Percentiles rank a stretch among this genome's conserved stretches.
These are phyloP conservation scores for Probosciger aterrimus DNA, from an alignment of 2,113 vertebrate genomes.

Conservation along the genomic window DNA sequence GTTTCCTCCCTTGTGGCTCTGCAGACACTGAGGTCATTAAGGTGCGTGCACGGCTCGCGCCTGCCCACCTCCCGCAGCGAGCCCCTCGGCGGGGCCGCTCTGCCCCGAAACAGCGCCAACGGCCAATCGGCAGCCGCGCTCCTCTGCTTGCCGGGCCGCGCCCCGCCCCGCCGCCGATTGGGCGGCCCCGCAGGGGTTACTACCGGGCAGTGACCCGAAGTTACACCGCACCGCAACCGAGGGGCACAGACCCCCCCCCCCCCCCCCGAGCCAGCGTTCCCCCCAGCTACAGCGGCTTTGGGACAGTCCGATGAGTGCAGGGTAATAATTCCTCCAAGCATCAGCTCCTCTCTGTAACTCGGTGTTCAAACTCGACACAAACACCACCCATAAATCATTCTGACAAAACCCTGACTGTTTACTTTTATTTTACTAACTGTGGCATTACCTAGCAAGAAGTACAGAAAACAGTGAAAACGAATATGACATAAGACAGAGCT, in stretches of 20 bases:
- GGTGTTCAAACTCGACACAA: neutral
- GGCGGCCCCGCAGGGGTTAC: slow-evolving; percentile 39
- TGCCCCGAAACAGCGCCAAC: slow-evolving; percentile 29
- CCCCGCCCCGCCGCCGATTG: slow-evolving; percentile 39
- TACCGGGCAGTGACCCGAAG: slow-evolving; percentile 69
- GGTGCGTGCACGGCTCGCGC: neutral
- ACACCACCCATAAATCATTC: neutral
- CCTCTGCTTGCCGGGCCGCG: slow-evolving; percentile 26
- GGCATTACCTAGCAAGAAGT: neutral
- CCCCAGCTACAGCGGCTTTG: neutral
- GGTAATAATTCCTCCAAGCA: neutral
- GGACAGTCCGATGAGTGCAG: fast-evolving
- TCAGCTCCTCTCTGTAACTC: neutral
- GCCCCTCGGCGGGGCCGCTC: neutral
- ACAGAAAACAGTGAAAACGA: neutral
- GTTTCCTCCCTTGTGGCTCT: fast-evolving
- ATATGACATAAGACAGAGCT: neutral
- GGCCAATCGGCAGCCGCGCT: slow-evolving; percentile 49
- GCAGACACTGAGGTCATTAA: neutral
- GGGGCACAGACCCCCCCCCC: neutral
- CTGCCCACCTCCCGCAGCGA: neutral
- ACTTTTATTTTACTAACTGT: neutral
- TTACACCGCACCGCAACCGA: neutral
- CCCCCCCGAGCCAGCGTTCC: neutral
- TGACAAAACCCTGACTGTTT: neutral